These are phyloP conservation scores for Anthopleura sola DNA, from an alignment of 64 coral and sea anemone genomes.

Conservation along the genomic window DNA sequence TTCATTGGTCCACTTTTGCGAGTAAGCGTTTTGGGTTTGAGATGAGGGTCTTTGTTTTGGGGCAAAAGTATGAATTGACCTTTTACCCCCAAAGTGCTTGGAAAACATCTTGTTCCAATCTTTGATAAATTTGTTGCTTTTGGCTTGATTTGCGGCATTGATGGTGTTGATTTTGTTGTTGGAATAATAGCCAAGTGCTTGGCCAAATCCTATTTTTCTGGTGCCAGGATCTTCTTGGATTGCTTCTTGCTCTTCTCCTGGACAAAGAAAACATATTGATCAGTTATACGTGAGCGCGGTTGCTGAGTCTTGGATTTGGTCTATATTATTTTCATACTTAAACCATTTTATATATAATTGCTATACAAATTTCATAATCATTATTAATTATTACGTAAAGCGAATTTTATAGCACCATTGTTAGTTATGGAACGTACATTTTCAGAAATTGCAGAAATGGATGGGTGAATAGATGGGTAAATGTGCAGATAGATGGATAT, in stretches of 20 bases:
- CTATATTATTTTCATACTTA: no score
- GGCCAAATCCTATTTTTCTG: neutral
- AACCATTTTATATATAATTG: neutral
- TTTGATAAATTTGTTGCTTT: neutral
- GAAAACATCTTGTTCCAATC: neutral
- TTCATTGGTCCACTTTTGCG: neutral
- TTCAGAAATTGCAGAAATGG: no score
- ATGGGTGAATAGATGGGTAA: no score
- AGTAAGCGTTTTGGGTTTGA: neutral
- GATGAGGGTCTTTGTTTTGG: neutral
- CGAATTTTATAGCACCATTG: no score
- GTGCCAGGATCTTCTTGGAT: neutral
- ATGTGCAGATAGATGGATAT: no score
- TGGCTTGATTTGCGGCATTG: neutral
- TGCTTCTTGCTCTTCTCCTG: neutral
- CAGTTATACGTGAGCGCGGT: no score
- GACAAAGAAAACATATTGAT: neutral
- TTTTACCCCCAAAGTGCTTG: conserved; percentile 1
- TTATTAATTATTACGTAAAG: no score
- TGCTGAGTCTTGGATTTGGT: no score
- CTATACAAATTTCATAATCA: no score
- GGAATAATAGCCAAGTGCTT: neutral
- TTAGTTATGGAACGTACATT: no score
- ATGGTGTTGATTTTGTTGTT: neutral
- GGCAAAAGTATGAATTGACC: neutral